These are phyloP conservation scores for Pleuronectes platessa DNA, from an alignment of 2,113 vertebrate genomes.

Conservation along the genomic window DNA sequence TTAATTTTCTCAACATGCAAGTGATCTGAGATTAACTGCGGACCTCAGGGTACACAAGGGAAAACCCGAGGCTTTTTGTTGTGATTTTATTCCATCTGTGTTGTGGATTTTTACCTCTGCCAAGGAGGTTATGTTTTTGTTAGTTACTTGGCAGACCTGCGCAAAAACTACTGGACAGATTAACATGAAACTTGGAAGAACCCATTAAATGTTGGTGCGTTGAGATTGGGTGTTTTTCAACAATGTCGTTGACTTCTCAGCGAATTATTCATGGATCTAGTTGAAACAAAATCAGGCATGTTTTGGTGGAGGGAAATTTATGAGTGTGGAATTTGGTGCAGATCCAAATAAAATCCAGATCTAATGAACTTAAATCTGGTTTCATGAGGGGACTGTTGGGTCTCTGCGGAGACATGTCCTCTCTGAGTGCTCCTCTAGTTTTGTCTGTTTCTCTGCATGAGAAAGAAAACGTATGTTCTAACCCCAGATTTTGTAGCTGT, in stretches of 20 bases:
- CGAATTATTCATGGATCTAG: no score
- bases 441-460: not conserved
- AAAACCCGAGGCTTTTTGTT: not conserved
- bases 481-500: not conserved
- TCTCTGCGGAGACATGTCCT: no score
- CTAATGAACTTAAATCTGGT: no score
- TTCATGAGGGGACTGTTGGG: not conserved
- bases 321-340: not conserved
- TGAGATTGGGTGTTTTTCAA: no score
- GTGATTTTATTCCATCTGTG: not conserved
- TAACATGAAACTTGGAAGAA: not conserved
- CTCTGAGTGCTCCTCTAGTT: no score
- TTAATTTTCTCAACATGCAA: conserved; percentile 1
- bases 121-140: not conserved
- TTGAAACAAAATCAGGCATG: no score
- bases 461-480: not conserved
- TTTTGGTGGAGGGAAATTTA: not conserved
- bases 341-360: no score
- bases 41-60: not conserved
- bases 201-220: not conserved
- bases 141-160: no score
- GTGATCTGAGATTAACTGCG: not conserved
- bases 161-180: not conserved
- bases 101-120: no score
- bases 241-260: no score